phyloP scores from a whole-genome alignment of 2,113 vertebrate genomes.

The Toxotes chatareus region DNA sequence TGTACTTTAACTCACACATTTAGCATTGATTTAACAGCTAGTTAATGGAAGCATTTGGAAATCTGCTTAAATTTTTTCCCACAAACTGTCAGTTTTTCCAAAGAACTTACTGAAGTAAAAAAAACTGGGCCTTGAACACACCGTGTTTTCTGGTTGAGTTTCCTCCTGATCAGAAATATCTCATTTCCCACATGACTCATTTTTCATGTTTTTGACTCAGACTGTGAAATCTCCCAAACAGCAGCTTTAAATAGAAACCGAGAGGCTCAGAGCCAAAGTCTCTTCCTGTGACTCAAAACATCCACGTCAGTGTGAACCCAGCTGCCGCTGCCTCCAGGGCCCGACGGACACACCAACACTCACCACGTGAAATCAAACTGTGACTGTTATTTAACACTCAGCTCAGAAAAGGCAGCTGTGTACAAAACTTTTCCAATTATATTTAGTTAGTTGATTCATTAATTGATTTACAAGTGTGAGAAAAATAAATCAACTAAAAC shows the following conservation, averaged over 20 bases:
- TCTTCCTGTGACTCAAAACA: slow-evolving; percentile 38
- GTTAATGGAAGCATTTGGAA: too few relatives aligned
- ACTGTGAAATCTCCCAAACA: slow-evolving; percentile 11
- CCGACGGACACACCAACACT: background rate
- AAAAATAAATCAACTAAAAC: background rate
- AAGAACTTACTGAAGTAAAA: too few relatives aligned
- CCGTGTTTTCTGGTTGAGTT: background rate
- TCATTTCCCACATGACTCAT: slow-evolving; percentile 19
- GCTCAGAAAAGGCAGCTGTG: too few relatives aligned
- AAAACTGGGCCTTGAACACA: too few relatives aligned
- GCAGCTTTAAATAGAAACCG: slow-evolving; percentile 42
- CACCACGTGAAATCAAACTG: background rate
- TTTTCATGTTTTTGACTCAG: background rate
- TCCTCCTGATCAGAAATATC: background rate
- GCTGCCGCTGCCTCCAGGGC: slow-evolving; percentile 16
- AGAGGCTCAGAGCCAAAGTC: slow-evolving; percentile 1
- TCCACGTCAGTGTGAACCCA: slow-evolving; percentile 9
- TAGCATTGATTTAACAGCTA: too few relatives aligned
- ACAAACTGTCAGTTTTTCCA: too few relatives aligned
- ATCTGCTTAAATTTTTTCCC: too few relatives aligned
- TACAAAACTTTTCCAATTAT: background rate
- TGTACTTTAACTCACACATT: too few relatives aligned
- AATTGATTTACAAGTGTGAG: background rate
- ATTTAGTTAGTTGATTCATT: background rate
- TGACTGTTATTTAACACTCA: background rate